Conservation (phyloP, 2,888 invertebrate genomes). For the Eristalis intricaria region DNA sequence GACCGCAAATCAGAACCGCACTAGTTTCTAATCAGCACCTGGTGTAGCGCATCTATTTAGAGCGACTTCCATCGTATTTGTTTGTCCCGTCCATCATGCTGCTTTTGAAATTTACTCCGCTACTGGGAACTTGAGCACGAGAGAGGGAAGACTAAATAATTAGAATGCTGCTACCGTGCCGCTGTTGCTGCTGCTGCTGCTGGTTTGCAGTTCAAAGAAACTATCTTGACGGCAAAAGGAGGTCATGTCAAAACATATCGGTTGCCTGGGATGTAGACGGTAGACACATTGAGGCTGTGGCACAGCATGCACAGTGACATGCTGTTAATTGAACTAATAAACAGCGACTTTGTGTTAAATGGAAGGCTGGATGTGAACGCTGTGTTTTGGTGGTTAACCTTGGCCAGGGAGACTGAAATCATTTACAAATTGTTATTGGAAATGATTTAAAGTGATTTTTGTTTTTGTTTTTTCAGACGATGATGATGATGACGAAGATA, state of each 20-base stretch:
- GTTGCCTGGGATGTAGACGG: neutral
- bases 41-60: neutral
- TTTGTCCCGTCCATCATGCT: neutral
- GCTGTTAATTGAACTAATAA: neutral
- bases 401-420: neutral
- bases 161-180: neutral
- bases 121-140: neutral
- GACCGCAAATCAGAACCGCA: slow-evolving; percentile 7
- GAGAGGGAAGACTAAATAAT: neutral
- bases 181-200: neutral
- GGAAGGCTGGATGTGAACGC: neutral
- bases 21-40: slow-evolving; percentile 14
- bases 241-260: slow-evolving; percentile 58
- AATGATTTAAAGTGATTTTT: neutral
- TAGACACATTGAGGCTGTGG: neutral
- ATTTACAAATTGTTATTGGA: neutral
- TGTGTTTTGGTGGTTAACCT: neutral
- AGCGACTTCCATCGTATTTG: neutral
- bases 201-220: slow-evolving; percentile 50
- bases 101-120: neutral
- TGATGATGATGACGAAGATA: neutral
- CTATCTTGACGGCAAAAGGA: slow-evolving; percentile 39
- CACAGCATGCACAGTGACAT: neutral
- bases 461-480: neutral
- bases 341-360: neutral